phyloP scores from a whole-genome alignment of 2,113 vertebrate species.

The Solenodon paradoxus region DNA sequence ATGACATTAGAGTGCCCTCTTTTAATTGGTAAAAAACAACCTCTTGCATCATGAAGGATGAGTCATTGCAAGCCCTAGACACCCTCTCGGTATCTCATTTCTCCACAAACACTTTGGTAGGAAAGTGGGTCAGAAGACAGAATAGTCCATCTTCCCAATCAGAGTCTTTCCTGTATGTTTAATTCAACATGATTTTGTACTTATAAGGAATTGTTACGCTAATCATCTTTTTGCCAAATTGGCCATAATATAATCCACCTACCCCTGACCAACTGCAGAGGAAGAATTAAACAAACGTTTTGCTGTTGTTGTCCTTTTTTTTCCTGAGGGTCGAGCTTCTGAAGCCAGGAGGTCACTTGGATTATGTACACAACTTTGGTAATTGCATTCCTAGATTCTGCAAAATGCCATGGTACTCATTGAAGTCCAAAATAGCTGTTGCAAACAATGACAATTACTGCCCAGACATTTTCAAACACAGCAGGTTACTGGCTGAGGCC shows the following conservation, averaged over 20 bases:
- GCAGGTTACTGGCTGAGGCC: slow-evolving; percentile 82
- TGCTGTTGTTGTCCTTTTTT: slow-evolving; percentile 77
- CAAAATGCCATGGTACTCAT: slow-evolving; percentile 75
- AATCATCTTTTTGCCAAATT: slow-evolving; percentile 81
- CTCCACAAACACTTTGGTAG: slow-evolving; percentile 52
- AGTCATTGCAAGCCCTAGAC: slow-evolving; percentile 53
- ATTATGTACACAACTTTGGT: slow-evolving; percentile 81
- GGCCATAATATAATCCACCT: slow-evolving; percentile 80
- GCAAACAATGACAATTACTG: slow-evolving; percentile 84
- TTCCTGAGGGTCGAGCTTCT: slow-evolving; percentile 77
- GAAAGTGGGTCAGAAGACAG: slow-evolving; percentile 73
- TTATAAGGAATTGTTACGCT: slow-evolving; percentile 87
- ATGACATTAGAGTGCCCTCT: slow-evolving; percentile 5
- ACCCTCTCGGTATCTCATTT: slow-evolving; percentile 42
- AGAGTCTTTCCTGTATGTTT: slow-evolving; percentile 73
- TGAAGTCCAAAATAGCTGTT: slow-evolving; percentile 82
- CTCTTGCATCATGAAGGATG: slow-evolving; percentile 43
- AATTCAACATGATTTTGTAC: slow-evolving; percentile 78
- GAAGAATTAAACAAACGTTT: slow-evolving; percentile 83
- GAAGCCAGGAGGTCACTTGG: slow-evolving; percentile 83
- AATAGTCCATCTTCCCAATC: slow-evolving; percentile 33
- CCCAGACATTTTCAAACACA: slow-evolving; percentile 86
- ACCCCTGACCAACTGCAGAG: slow-evolving; percentile 81
- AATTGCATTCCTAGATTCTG: slow-evolving; percentile 83
- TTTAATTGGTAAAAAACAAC: slow-evolving; percentile 54